Percentiles rank a stretch among this genome's conserved stretches.
These are phyloP conservation scores for Choloepus didactylus DNA, from an alignment of 2,797 vertebrate genomes.

Conservation along the genomic window DNA sequence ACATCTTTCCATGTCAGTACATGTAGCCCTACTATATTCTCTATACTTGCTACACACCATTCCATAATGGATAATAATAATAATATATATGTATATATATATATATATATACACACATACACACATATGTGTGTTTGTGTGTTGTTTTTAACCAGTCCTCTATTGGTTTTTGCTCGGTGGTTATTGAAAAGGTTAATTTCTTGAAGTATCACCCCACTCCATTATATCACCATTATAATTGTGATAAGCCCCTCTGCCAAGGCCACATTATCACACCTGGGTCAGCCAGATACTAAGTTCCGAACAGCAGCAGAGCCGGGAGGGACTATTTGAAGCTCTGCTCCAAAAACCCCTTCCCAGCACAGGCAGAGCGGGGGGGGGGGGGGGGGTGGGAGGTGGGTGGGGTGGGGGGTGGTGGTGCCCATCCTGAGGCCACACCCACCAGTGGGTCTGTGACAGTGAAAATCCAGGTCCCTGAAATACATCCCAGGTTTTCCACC, in stretches of 20 bases:
- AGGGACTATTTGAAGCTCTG: not conserved
- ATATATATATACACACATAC: too few species aligned
- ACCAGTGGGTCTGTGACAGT: not conserved
- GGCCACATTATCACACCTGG: not conserved
- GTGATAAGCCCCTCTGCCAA: not conserved
- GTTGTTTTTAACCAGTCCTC: slow-evolving; percentile 12
- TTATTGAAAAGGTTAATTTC: slow-evolving; percentile 8
- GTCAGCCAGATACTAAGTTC: not conserved
- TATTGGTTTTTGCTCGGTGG: not conserved
- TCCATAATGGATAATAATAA: not conserved
- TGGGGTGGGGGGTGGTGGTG: too few species aligned
- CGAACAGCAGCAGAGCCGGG: not conserved
- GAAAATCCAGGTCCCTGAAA: not conserved
- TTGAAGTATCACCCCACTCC: not conserved
- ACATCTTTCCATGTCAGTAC: not conserved
- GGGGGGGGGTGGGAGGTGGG: too few species aligned
- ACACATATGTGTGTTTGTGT: too few species aligned
- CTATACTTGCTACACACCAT: not conserved
- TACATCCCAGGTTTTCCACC: not conserved
- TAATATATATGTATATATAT: too few species aligned
- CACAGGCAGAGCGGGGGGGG: not conserved
- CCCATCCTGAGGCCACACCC: not conserved
- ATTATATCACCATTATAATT: not conserved
- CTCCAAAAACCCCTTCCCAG: accelerated
- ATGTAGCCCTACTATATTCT: not conserved